Percentiles rank a stretch among this genome's conserved stretches.
phyloP scores from a whole-genome alignment of 2,797 vertebrate genomes.

The Dicrostonyx torquatus region DNA sequence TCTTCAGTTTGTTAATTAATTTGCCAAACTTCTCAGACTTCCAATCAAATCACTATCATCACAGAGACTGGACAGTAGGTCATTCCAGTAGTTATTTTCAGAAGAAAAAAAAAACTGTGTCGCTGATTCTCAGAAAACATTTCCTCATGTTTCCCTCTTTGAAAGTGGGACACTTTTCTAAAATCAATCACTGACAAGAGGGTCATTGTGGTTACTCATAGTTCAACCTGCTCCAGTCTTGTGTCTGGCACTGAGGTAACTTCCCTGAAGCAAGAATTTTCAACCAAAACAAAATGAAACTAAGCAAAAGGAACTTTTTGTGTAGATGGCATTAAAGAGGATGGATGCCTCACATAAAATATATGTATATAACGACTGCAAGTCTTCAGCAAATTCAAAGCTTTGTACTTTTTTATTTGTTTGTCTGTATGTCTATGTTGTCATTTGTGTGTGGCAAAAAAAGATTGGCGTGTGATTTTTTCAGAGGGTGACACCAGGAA shows the following conservation, averaged over 20 bases:
- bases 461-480: background rate
- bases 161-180: background rate
- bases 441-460: background rate
- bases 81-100: slow-evolving; percentile 29
- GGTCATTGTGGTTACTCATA: rapidly evolving
- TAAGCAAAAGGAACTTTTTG: background rate
- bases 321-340: background rate
- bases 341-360: background rate
- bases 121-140: background rate
- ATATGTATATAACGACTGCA: background rate
- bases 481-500: background rate
- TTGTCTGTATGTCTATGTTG: background rate
- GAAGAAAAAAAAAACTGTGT: slow-evolving; percentile 7
- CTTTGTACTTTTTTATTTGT: background rate
- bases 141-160: background rate
- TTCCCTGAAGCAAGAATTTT: background rate
- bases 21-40: background rate
- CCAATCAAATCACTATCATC: background rate
- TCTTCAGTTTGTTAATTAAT: slow-evolving; percentile 35
- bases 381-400: background rate
- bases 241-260: background rate
- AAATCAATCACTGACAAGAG: background rate
- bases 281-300: background rate
- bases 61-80: background rate
- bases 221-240: background rate